phyloP scores from a whole-genome alignment of 2,113 vertebrate species.

The Baryphthengus martii region DNA sequence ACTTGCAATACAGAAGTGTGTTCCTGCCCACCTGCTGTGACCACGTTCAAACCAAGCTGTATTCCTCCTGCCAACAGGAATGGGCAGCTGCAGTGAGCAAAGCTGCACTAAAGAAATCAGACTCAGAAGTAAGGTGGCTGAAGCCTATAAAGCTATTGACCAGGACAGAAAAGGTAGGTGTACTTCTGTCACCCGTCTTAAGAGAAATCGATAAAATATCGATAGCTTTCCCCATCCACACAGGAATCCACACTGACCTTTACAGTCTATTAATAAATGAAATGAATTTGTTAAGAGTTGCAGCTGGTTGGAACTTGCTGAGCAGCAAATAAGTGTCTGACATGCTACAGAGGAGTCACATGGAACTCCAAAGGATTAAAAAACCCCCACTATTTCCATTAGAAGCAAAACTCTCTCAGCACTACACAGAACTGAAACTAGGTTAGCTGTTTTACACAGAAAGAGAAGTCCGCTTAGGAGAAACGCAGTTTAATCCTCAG shows the following conservation, averaged over 20 bases:
- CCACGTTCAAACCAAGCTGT: accelerated
- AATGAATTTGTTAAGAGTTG: not conserved
- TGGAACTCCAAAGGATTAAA: slow-evolving; percentile 27
- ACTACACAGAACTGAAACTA: slow-evolving; percentile 49
- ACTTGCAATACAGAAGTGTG: not conserved
- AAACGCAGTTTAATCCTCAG: slow-evolving; percentile 26
- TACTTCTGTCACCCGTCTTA: accelerated
- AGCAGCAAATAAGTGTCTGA: slow-evolving; percentile 20
- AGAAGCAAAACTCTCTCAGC: slow-evolving; percentile 20
- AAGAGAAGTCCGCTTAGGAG: not conserved
- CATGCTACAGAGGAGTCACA: not conserved
- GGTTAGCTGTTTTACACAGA: slow-evolving; percentile 26
- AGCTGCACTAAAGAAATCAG: not conserved
- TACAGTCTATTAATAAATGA: slow-evolving; percentile 31
- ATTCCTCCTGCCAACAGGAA: not conserved
- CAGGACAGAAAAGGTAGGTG: not conserved
- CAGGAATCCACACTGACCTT: not conserved
- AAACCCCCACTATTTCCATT: not conserved
- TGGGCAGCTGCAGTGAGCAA: not conserved
- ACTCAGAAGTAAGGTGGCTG: not conserved
- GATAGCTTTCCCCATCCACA: not conserved
- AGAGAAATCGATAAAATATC: not conserved
- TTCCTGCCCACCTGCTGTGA: not conserved
- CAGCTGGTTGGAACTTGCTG: slow-evolving; percentile 4
- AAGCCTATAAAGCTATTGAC: not conserved